phyloP scores from a whole-genome alignment of 2,113 vertebrate genomes.

The Anseranas semipalmata region DNA sequence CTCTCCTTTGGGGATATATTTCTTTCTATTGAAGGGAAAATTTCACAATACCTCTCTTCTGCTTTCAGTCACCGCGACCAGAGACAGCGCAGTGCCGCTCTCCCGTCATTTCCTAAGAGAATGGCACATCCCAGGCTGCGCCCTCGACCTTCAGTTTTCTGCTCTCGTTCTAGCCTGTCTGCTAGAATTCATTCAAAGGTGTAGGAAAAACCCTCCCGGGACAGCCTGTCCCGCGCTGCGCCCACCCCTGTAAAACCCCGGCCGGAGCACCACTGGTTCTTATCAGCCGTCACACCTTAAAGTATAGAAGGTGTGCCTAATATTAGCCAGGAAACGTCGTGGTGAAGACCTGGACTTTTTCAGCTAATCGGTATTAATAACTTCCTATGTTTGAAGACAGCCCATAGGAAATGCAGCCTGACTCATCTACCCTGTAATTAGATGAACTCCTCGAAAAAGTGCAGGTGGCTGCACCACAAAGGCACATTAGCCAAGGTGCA shows the following conservation, averaged over 20 bases:
- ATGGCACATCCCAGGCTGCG: neutral
- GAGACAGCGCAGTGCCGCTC: neutral
- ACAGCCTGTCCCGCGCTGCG: neutral
- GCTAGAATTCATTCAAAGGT: neutral
- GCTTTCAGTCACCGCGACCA: neutral
- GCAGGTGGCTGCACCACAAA: conserved; percentile 57
- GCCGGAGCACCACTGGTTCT: conserved; percentile 41
- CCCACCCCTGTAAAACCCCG: neutral
- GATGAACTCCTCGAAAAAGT: conserved; percentile 54
- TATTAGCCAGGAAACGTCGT: conserved; percentile 59
- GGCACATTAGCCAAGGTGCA: conserved; percentile 10
- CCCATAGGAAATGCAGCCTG: conserved; percentile 62
- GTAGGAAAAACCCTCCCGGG: neutral
- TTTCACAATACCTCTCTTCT: conserved; percentile 11
- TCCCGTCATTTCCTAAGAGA: neutral
- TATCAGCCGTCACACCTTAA: conserved; percentile 59
- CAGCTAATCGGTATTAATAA: conserved; percentile 59
- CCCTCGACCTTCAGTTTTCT: neutral
- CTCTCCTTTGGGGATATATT: neutral
- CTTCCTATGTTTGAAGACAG: conserved; percentile 67
- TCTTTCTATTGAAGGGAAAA: conserved; percentile 3
- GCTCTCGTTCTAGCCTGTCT: neutral
- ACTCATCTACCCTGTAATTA: conserved; percentile 65
- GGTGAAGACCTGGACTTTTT: conserved; percentile 59
- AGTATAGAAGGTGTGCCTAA: conserved; percentile 52